phyloP scores from a whole-genome alignment of 2,888 invertebrate genomes.

The Neoascia interrupta region DNA sequence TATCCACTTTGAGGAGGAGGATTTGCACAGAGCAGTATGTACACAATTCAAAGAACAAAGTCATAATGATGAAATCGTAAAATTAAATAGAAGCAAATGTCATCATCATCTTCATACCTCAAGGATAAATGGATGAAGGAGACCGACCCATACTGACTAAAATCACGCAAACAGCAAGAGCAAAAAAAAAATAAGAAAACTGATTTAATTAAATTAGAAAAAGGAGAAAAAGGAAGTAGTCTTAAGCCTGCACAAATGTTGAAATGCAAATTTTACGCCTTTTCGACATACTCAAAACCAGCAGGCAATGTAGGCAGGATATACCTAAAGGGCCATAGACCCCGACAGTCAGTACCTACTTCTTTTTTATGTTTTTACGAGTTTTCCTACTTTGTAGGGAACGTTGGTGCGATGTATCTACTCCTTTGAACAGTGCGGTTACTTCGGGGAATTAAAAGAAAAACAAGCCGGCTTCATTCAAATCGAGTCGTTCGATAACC shows the following conservation, averaged over 20 bases:
- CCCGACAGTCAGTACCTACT: constrained; percentile 9
- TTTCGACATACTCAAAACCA: constrained; percentile 53
- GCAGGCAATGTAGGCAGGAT: constrained; percentile 28
- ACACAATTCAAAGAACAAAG: constrained; percentile 19
- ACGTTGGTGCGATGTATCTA: not conserved
- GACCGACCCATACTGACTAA: constrained; percentile 32
- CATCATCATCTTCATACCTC: constrained; percentile 53
- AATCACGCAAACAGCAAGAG: constrained; percentile 10
- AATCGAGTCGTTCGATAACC: no score
- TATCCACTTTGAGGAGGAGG: not conserved
- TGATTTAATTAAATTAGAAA: constrained; percentile 63
- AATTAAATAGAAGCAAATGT: constrained; percentile 61
- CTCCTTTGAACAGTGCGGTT: constrained; percentile 3
- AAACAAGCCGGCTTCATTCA: no score
- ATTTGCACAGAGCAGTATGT: no score
- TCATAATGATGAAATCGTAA: constrained; percentile 55
- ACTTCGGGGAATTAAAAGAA: no score
- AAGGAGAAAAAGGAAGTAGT: constrained; percentile 9
- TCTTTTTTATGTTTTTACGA: constrained; percentile 30
- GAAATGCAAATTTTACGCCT: constrained; percentile 67
- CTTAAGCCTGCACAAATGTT: constrained; percentile 52
- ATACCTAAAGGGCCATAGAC: constrained; percentile 17
- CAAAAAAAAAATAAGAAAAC: constrained; percentile 4
- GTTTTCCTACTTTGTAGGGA: constrained; percentile 4
- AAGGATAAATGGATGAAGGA: constrained; percentile 52